phyloP scores from a whole-genome alignment of 1,140 invertebrate genomes.

The Battus philenor region DNA sequence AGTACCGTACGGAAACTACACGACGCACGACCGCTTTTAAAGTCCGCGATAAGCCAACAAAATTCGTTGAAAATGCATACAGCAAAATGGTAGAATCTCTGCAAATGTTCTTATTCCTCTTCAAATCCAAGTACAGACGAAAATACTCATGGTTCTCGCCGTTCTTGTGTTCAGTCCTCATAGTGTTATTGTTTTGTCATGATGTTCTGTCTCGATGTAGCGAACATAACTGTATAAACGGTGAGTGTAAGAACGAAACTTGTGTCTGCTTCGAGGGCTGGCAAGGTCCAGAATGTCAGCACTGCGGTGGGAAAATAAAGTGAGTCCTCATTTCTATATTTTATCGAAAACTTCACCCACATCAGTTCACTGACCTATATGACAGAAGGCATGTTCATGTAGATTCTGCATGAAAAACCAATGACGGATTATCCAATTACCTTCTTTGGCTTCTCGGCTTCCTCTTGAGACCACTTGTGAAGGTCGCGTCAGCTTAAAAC shows the following conservation, averaged over 20 bases:
- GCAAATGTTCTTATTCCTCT: conserved; percentile 90
- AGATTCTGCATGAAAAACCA: conserved; percentile 57
- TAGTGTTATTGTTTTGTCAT: conserved; percentile 74
- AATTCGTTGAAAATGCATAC: conserved; percentile 74
- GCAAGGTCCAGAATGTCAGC: conserved; percentile 91
- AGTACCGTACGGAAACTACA: conserved; percentile 71
- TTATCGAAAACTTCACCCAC: conserved; percentile 20
- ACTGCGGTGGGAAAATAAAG: conserved; percentile 94
- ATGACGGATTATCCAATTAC: conserved; percentile 68
- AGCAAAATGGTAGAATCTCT: conserved; percentile 85
- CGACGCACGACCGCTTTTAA: conserved; percentile 61
- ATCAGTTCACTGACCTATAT: conserved; percentile 67
- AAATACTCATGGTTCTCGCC: conserved; percentile 78
- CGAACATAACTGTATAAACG: conserved; percentile 68
- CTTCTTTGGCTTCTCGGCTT: conserved; percentile 63
- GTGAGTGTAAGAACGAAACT: conserved; percentile 86
- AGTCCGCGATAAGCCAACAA: conserved; percentile 60
- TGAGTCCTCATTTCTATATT: conserved; percentile 70
- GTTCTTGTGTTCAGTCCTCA: conserved; percentile 72
- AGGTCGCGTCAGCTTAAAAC: conserved; percentile 35
- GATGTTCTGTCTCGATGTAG: conserved; percentile 73
- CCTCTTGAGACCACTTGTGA: conserved; percentile 33
- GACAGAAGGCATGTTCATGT: conserved; percentile 42
- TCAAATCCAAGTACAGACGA: conserved; percentile 88
- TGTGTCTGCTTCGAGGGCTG: conserved; percentile 93